phyloP scores from a whole-genome alignment of 2,888 invertebrate species.

The Temnothorax ravouxi region DNA sequence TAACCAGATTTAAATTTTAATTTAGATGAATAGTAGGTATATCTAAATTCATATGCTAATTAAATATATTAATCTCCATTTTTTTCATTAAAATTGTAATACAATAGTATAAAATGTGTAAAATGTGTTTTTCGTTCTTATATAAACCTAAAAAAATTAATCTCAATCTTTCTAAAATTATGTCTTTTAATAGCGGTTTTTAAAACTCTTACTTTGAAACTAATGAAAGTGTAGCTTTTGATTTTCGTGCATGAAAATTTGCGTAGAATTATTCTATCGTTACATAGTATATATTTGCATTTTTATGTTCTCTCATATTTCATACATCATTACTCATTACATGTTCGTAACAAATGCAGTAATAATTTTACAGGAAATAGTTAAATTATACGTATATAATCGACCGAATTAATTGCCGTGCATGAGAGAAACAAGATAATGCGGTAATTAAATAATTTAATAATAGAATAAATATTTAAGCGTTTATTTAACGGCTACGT shows the following conservation, averaged over 20 bases:
- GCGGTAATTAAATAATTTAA: constrained; percentile 13
- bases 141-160: neutral
- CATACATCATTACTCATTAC: neutral
- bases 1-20: constrained; percentile 39
- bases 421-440: neutral
- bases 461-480: constrained; percentile 16
- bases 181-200: neutral
- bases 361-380: constrained; percentile 13
- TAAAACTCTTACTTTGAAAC: neutral
- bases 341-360: neutral
- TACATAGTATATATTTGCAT: neutral
- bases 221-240: neutral
- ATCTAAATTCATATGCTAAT: constrained; percentile 13
- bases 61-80: constrained; percentile 21
- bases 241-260: neutral
- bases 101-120: neutral
- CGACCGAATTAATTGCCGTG: constrained; percentile 12
- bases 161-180: neutral
- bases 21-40: constrained; percentile 7
- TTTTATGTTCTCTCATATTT: neutral
- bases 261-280: neutral
- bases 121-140: neutral
- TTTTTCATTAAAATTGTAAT: neutral
- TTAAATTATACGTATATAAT: neutral
- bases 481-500: neutral